Conservation (phyloP, 1,140 invertebrate species). For the Grapholita molesta region DNA sequence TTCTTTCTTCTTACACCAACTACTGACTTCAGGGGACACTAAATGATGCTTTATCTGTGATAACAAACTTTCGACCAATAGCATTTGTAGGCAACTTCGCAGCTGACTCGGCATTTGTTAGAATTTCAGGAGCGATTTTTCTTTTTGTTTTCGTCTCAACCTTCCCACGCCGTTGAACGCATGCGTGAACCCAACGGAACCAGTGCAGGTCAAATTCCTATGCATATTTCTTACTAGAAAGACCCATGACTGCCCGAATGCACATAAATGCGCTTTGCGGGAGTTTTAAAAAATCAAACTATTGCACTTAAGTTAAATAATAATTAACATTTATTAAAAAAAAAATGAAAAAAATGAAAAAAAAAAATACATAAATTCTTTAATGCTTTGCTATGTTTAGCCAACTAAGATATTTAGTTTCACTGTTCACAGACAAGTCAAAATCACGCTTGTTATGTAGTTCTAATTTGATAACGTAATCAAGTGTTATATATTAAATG, state of each 20-base stretch:
- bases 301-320: too few relatives aligned
- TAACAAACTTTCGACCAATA: constrained; percentile 5
- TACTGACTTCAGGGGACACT: background rate
- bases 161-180: background rate
- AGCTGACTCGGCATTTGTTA: background rate
- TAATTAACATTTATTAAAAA: too few relatives aligned
- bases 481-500: too few relatives aligned
- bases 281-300: background rate
- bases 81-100: background rate
- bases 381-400: too few relatives aligned
- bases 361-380: too few relatives aligned
- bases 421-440: too few relatives aligned
- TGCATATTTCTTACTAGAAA: background rate
- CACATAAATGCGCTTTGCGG: background rate
- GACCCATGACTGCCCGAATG: background rate
- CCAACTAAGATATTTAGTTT: too few relatives aligned
- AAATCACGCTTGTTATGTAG: too few relatives aligned
- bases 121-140: constrained; percentile 6
- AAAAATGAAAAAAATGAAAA: too few relatives aligned
- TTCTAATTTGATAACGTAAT: too few relatives aligned
- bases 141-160: background rate
- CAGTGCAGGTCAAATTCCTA: background rate
- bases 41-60: constrained; percentile 7
- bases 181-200: background rate
- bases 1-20: background rate